These are phyloP conservation scores for Clarias laeviceps DNA, from an alignment of 2,797 vertebrate species.

Conservation along the genomic window DNA sequence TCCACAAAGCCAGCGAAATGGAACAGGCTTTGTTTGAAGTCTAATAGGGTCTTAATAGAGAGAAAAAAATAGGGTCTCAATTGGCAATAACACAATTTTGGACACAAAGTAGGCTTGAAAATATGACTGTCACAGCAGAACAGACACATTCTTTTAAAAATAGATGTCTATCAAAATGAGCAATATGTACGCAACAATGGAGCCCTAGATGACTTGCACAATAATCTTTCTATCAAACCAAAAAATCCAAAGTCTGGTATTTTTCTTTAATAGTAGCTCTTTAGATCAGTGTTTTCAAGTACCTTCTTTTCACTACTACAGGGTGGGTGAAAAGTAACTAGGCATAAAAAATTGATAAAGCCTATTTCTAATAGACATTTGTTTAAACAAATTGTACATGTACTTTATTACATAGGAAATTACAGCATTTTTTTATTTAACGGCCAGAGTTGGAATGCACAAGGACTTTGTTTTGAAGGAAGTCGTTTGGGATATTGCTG, in stretches of 20 bases:
- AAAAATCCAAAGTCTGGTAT: background rate
- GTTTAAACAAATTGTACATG: too few relatives aligned
- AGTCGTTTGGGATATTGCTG: too few relatives aligned
- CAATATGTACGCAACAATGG: background rate
- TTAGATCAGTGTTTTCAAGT: background rate
- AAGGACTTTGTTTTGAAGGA: too few relatives aligned
- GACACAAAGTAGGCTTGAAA: background rate
- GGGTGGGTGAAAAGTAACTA: too few relatives aligned
- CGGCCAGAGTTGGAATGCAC: too few relatives aligned
- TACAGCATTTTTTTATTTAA: too few relatives aligned
- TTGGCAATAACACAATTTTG: background rate
- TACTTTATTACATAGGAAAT: too few relatives aligned
- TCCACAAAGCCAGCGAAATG: background rate
- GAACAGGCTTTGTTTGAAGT: background rate
- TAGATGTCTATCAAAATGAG: too few relatives aligned
- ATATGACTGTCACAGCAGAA: background rate
- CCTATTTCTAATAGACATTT: too few relatives aligned
- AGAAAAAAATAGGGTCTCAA: background rate
- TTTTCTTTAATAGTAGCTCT: background rate
- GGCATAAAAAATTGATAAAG: too few relatives aligned
- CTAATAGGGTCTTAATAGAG: background rate
- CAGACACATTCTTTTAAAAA: background rate
- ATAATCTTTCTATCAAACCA: background rate
- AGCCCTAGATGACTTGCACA: background rate
- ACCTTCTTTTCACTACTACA: background rate